Conservation (phyloP, 2,888 invertebrate genomes). For the Polylopha cassiicola region DNA sequence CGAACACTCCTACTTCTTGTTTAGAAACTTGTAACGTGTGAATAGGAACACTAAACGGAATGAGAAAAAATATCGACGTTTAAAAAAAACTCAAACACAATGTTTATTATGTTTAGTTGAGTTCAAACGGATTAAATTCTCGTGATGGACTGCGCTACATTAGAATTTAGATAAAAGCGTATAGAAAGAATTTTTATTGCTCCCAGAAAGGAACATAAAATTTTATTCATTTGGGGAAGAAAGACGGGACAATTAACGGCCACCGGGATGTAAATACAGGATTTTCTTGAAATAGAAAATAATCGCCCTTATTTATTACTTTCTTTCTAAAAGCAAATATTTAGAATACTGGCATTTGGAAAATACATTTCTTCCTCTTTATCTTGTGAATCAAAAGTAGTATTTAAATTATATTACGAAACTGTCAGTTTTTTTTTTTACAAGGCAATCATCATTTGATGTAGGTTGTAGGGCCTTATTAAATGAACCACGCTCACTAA, state of each 20-base stretch:
- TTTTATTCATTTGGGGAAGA: slow-evolving; percentile 51
- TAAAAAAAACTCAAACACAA: slow-evolving; percentile 33
- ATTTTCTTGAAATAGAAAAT: slow-evolving; percentile 27
- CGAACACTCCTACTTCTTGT: slow-evolving; percentile 29
- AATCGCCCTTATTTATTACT: slow-evolving; percentile 17
- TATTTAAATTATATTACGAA: too few species aligned
- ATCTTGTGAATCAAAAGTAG: too few species aligned
- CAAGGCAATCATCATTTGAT: too few species aligned
- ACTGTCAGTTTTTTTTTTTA: too few species aligned
- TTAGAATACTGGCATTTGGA: slow-evolving; percentile 16
- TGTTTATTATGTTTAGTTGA: slow-evolving; percentile 46
- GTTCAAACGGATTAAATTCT: slow-evolving; percentile 51
- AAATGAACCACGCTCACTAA: too few species aligned
- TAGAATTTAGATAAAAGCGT: slow-evolving; percentile 55
- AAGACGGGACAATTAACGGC: slow-evolving; percentile 49
- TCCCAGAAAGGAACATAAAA: slow-evolving; percentile 56
- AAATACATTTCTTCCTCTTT: too few species aligned
- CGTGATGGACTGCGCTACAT: slow-evolving; percentile 43
- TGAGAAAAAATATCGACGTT: slow-evolving; percentile 34
- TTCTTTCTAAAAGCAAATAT: slow-evolving; percentile 9
- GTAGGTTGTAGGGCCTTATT: too few species aligned
- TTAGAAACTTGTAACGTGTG: slow-evolving; percentile 35
- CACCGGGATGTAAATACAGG: slow-evolving; percentile 34
- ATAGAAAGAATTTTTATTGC: slow-evolving; percentile 63
- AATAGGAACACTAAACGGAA: slow-evolving; percentile 35